These are phyloP conservation scores for Bovichtus diacanthus DNA, from an alignment of 2,797 vertebrate species.

Conservation along the genomic window DNA sequence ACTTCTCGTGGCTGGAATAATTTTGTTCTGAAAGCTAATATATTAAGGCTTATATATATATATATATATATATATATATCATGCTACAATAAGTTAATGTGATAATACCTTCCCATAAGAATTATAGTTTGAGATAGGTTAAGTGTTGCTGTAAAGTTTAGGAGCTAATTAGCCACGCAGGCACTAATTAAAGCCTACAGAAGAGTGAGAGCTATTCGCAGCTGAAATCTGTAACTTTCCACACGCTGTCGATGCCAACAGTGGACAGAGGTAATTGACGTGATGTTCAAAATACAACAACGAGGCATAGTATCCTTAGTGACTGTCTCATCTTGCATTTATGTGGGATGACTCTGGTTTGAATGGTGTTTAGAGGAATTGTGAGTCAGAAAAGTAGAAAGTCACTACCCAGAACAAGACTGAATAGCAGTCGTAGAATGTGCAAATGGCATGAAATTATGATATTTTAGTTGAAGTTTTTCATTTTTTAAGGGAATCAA, in stretches of 20 bases:
- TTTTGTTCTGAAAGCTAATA: too few relatives aligned
- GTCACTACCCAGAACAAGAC: neutral
- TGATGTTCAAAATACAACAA: neutral
- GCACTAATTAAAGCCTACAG: conserved; percentile 1
- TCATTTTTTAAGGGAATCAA: neutral
- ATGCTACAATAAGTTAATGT: neutral
- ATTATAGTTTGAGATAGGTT: neutral
- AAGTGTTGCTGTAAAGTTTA: conserved; percentile 4
- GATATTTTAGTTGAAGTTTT: neutral
- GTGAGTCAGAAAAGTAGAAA: neutral
- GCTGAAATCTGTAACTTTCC: neutral
- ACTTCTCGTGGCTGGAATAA: too few relatives aligned
- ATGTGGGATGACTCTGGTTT: neutral
- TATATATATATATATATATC: neutral
- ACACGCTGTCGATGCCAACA: neutral
- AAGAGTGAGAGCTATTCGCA: neutral
- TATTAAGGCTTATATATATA: too few relatives aligned
- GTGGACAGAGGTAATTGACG: neutral
- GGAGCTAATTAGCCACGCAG: conserved; percentile 1
- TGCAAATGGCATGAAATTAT: neutral
- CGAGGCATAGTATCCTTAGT: neutral
- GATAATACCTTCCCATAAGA: neutral
- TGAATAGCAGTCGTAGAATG: neutral
- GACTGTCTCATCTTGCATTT: neutral
- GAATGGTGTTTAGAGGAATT: neutral